These are phyloP conservation scores for Hucho hucho DNA, from an alignment of 2,113 vertebrate genomes.

Conservation along the genomic window DNA sequence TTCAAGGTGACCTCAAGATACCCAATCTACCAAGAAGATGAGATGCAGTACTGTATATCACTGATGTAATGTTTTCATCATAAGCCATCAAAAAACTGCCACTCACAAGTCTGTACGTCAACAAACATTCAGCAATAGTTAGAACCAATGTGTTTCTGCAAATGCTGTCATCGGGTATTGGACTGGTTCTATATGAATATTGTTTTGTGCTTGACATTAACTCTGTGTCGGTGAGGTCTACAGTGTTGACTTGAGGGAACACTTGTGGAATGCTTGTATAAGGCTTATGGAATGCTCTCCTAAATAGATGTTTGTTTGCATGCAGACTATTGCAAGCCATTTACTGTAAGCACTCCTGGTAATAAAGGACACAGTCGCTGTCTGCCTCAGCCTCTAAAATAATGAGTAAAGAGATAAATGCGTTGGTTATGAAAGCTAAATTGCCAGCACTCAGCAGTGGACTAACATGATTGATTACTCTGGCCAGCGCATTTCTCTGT, in stretches of 20 bases:
- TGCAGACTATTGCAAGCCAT: not conserved
- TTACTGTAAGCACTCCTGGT: not conserved
- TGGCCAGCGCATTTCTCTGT: slow-evolving; percentile 28
- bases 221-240: not conserved
- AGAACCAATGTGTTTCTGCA: too few relatives aligned
- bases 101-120: too few relatives aligned
- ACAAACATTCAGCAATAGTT: too few relatives aligned
- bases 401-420: not conserved
- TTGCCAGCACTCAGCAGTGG: slow-evolving; percentile 5
- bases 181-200: too few relatives aligned
- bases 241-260: not conserved
- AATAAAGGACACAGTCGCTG: slow-evolving; percentile 12
- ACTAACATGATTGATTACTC: slow-evolving; percentile 32
- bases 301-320: slow-evolving; percentile 4
- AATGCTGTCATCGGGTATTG: too few relatives aligned
- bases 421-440: slow-evolving; percentile 20
- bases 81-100: too few relatives aligned
- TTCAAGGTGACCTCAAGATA: too few relatives aligned
- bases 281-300: too few relatives aligned
- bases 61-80: too few relatives aligned
- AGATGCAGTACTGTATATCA: too few relatives aligned
- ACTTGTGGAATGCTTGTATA: too few relatives aligned
- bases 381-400: slow-evolving; percentile 4
- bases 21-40: too few relatives aligned
- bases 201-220: not conserved